Conservation (phyloP, 2,888 invertebrate species). For the Chydorus sphaericus region DNA sequence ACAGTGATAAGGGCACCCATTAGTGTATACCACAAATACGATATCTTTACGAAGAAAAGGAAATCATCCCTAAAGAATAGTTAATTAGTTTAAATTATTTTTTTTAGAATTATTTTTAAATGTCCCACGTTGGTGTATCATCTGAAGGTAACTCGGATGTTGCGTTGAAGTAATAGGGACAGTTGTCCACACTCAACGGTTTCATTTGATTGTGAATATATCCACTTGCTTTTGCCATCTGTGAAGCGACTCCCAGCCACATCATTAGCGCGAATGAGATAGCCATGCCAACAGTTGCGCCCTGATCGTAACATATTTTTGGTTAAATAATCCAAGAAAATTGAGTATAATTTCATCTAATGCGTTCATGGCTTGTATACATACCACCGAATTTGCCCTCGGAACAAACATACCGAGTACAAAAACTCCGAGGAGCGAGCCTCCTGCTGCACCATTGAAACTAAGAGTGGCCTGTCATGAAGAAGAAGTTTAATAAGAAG, state of each 20-base stretch:
- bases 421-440: not conserved
- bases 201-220: not conserved
- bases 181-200: not conserved
- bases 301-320: no score
- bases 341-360: not conserved
- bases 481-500: no score
- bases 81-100: no score
- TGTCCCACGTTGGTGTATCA: no score
- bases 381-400: not conserved
- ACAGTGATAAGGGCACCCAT: slow-evolving; percentile 51
- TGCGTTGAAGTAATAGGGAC: no score
- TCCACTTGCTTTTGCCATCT: slow-evolving; percentile 9
- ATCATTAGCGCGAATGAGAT: slow-evolving; percentile 25
- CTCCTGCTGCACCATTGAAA: not conserved
- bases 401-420: slow-evolving; percentile 4
- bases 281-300: slow-evolving; percentile 26
- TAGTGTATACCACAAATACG: slow-evolving; percentile 68
- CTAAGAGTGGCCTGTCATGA: slow-evolving; percentile 2
- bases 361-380: slow-evolving; percentile 1
- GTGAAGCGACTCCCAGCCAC: slow-evolving; percentile 28
- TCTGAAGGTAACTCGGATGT: no score
- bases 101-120: no score
- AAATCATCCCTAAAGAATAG: no score
- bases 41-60: slow-evolving; percentile 59
- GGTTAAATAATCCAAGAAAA: no score